Evolutionary conservation across 37 sponge, comb jelly and placozoan species (phyloP), one percentile per base, ranked within the genome.

Genomic region (Geodia barretti): DNA sequence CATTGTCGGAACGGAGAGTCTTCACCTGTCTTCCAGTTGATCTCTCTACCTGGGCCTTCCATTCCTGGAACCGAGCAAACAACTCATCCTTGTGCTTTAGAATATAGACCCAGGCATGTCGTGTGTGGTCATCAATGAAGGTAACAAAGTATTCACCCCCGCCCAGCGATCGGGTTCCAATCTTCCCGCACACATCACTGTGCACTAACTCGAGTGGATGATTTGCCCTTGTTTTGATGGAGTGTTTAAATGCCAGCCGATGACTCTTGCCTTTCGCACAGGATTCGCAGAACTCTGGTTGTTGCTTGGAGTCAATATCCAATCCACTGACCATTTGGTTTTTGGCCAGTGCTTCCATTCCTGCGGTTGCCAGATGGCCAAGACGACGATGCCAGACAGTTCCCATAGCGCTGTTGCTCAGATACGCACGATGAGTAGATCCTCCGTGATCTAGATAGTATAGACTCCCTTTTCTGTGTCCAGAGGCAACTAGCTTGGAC

Each of bases 171-270:
- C 25, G 38, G 25, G 86, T 71, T 34, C 59, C 69, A 39, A 85
- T 78, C 64, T 77, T 77, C 9, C 86, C 86, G 37, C 86, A 85
- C 63, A 85, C 79, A 72, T 85, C 79, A 39, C 79, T 85, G 30
- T 35, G 68, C 70, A 67, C 62, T 21, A 84, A 41, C 41, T 77
- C 77, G 19, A 84, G 65, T 47, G 78, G 71, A 24, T 68, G 41
- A 26, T 35, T 35, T 34, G 77, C 38, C 26, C 72, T 26, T 68
- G 69, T 84, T 14, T 23, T 29, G 8, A 26, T 32, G 5, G 30
- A 38, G 9, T 47, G 37, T 64, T 84, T 31, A 24, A 83, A 74
- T 67, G 84, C 69, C 4, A 61, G 1, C n/a, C 84, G 59, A 2
- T 81, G 71, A 2, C 61, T 54, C 32, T 83, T 83, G 1, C 84